Conservation (phyloP, 2,113 vertebrate species). For the Argyrosomus japonicus region DNA sequence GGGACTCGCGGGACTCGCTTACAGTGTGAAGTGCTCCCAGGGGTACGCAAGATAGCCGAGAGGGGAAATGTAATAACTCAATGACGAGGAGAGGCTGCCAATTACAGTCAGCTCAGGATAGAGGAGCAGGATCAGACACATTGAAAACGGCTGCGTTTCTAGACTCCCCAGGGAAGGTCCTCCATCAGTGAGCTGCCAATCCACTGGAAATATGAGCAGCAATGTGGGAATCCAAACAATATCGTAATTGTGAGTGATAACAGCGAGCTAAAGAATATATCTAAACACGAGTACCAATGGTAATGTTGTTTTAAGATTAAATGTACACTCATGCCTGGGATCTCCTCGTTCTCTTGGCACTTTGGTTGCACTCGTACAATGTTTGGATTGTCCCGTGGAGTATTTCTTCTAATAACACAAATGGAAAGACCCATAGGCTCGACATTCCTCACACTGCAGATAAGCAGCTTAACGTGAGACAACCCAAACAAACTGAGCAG, state of each 20-base stretch:
- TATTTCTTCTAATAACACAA: slow-evolving; percentile 65
- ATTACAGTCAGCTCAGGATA: slow-evolving; percentile 70
- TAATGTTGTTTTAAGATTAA: slow-evolving; percentile 67
- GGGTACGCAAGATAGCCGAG: slow-evolving; percentile 60
- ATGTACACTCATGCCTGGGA: slow-evolving; percentile 47
- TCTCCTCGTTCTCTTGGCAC: slow-evolving; percentile 46
- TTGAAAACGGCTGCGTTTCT: slow-evolving; percentile 61
- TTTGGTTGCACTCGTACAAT: slow-evolving; percentile 50
- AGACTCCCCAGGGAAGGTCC: slow-evolving; percentile 60
- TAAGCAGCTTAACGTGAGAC: slow-evolving; percentile 63
- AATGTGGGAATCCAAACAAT: slow-evolving; percentile 71
- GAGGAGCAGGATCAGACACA: slow-evolving; percentile 68
- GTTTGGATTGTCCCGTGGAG: slow-evolving; percentile 64
- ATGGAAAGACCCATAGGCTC: slow-evolving; percentile 41
- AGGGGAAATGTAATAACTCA: slow-evolving; percentile 75
- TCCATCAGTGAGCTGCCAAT: slow-evolving; percentile 53
- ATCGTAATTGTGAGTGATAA: slow-evolving; percentile 64
- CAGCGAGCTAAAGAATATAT: slow-evolving; percentile 41
- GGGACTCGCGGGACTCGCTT: slow-evolving; percentile 55
- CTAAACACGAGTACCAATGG: slow-evolving; percentile 35
- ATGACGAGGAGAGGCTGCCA: slow-evolving; percentile 70
- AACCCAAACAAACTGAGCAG: slow-evolving; percentile 52
- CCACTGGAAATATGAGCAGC: slow-evolving; percentile 66
- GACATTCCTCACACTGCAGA: slow-evolving; percentile 52
- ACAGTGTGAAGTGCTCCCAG: slow-evolving; percentile 70